Evolutionary conservation across 2,113 vertebrate species (phyloP).

Genomic region (Potamarius usumacintae): DNA sequence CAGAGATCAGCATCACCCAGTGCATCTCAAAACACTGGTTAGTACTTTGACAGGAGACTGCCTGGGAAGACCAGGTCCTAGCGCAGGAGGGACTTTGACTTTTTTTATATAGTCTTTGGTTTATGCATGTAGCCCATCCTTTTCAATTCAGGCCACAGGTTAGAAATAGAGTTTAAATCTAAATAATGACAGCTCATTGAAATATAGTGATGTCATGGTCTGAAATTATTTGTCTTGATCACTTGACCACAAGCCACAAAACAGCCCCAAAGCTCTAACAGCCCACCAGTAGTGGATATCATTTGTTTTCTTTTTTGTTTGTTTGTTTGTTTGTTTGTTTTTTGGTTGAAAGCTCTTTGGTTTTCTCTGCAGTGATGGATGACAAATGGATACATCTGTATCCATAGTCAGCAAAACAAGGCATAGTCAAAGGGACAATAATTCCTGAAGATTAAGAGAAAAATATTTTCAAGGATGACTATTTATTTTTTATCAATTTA

Average conservation of each 20-base stretch:
- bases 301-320: neutral
- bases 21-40: too few species aligned
- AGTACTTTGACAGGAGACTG: too few species aligned
- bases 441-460: neutral
- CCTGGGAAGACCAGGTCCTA: too few species aligned
- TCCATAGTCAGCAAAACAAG: neutral
- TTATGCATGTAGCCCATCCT: neutral
- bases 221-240: neutral
- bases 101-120: too few species aligned
- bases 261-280: neutral
- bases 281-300: neutral
- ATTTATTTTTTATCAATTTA: neutral
- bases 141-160: neutral
- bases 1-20: too few species aligned
- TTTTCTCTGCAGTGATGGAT: neutral
- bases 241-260: neutral
- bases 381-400: neutral
- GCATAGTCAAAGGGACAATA: neutral
- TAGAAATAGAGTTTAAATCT: neutral
- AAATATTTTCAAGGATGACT: neutral
- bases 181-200: neutral
- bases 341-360: neutral
- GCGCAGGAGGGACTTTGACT: too few species aligned
- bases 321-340: too few species aligned
- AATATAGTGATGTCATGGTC: neutral